Conservation (phyloP, 2,797 vertebrate genomes). For the Fratercula arctica region DNA sequence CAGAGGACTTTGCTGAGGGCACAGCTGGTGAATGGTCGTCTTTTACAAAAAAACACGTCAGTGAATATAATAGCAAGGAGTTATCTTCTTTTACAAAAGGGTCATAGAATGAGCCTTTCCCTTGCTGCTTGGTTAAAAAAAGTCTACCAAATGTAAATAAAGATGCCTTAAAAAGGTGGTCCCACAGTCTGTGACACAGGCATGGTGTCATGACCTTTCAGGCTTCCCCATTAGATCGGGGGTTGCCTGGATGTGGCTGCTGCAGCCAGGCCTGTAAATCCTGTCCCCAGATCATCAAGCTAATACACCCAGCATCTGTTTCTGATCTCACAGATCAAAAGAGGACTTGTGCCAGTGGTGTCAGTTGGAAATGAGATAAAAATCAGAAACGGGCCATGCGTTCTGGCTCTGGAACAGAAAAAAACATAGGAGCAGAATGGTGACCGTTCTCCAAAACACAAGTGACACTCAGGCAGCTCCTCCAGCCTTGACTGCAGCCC, state of each 20-base stretch:
- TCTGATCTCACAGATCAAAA: constrained; percentile 17
- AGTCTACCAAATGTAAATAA: not conserved
- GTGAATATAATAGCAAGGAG: not conserved
- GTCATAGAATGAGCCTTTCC: not conserved
- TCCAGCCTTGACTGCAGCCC: not conserved
- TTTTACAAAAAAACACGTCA: not conserved
- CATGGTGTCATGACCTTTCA: not conserved
- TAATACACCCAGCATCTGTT: not conserved
- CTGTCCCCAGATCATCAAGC: not conserved
- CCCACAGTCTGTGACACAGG: not conserved
- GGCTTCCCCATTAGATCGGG: not conserved
- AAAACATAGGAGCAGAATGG: not conserved
- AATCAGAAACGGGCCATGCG: not conserved
- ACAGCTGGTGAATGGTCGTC: not conserved
- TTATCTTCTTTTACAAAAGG: not conserved
- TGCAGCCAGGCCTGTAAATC: not conserved
- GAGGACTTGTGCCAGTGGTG: not conserved
- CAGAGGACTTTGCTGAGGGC: not conserved
- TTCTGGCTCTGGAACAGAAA: not conserved
- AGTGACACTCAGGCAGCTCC: not conserved
- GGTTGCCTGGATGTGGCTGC: not conserved
- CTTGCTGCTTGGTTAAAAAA: not conserved
- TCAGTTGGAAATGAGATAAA: not conserved
- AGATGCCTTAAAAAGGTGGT: not conserved
- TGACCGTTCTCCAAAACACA: not conserved